These are phyloP conservation scores for Bungarus multicinctus DNA, from an alignment of 2,113 vertebrate genomes.

Conservation along the genomic window DNA sequence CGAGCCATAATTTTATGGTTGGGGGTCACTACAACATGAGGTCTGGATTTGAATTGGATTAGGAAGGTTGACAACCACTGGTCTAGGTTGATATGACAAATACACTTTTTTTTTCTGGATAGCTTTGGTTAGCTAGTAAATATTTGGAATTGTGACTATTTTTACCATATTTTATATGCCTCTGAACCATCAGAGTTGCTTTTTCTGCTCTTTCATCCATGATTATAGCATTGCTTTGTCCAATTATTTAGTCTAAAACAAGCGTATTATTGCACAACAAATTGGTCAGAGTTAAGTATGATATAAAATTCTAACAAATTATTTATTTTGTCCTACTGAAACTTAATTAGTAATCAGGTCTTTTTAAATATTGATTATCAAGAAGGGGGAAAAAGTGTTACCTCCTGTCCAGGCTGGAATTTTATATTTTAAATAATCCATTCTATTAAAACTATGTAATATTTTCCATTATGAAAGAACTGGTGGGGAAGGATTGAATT, in stretches of 20 bases:
- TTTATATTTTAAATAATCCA: background rate
- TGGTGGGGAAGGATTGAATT: background rate
- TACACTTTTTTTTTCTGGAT: background rate
- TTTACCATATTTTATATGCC: background rate
- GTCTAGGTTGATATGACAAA: background rate
- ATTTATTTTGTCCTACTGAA: background rate
- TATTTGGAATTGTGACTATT: background rate
- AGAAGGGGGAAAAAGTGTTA: background rate
- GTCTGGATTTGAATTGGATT: too few relatives aligned
- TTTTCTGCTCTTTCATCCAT: too few relatives aligned
- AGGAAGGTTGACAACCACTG: too few relatives aligned
- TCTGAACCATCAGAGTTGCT: too few relatives aligned
- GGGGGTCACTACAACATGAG: too few relatives aligned
- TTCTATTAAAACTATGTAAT: background rate
- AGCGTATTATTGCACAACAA: background rate
- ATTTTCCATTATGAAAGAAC: background rate
- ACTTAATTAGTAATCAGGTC: background rate
- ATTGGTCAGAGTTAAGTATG: background rate
- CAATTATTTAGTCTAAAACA: background rate
- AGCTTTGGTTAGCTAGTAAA: background rate
- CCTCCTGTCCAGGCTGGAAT: background rate
- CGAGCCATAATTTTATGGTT: too few relatives aligned
- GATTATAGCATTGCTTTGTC: background rate
- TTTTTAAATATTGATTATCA: background rate
- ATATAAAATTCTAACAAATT: background rate